Conservation (phyloP, 2,113 vertebrate species). For the Lutjanus erythropterus region DNA sequence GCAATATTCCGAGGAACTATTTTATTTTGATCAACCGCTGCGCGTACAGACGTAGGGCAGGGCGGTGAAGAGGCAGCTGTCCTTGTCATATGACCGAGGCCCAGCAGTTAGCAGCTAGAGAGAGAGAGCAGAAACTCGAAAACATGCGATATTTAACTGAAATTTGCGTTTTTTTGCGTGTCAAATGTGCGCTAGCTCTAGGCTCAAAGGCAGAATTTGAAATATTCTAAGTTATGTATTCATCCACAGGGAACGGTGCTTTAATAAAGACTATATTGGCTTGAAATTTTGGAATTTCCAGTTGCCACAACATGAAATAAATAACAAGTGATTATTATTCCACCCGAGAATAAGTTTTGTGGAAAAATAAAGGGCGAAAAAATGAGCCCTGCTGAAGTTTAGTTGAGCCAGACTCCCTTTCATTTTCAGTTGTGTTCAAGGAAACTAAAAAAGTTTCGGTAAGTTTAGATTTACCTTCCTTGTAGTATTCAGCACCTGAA, state of each 20-base stretch:
- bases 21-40: constrained; percentile 70
- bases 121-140: not conserved
- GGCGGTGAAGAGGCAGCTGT: constrained; percentile 73
- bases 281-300: not conserved
- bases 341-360: not conserved
- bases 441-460: no score
- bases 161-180: fast-evolving
- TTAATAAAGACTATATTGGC: not conserved
- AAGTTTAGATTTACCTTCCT: no score
- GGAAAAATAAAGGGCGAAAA: not conserved
- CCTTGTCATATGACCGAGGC: constrained; percentile 84
- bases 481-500: not conserved
- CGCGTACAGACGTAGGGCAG: constrained; percentile 35
- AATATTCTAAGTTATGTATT: not conserved
- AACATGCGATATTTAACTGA: not conserved
- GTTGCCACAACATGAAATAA: not conserved
- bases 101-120: constrained; percentile 46
- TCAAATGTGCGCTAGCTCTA: fast-evolving
- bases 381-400: not conserved
- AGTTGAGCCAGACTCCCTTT: not conserved
- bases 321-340: not conserved
- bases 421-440: not conserved
- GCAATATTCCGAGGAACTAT: constrained; percentile 35
- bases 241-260: not conserved
- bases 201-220: not conserved